These are phyloP conservation scores for Nautilus pompilius DNA, from an alignment of 1,140 invertebrate species.

Conservation along the genomic window DNA sequence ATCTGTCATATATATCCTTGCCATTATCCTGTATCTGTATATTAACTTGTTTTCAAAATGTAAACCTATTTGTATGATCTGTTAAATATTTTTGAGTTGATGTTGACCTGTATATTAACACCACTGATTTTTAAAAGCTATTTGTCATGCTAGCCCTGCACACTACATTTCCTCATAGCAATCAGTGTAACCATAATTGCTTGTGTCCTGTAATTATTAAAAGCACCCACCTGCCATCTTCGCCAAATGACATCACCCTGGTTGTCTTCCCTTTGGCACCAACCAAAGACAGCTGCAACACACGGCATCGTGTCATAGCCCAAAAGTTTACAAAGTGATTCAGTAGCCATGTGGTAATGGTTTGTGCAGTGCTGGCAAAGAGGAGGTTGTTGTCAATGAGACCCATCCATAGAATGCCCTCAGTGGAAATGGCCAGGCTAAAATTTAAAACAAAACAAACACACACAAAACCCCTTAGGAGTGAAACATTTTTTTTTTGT, in stretches of 20 bases:
- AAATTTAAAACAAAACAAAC: neutral
- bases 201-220: neutral
- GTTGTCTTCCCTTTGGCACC: slow-evolving; percentile 38
- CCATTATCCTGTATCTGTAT: no score
- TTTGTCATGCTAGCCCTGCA: no score
- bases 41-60: no score
- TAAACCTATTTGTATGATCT: no score
- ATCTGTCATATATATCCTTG: no score
- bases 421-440: slow-evolving; percentile 43
- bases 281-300: slow-evolving; percentile 32
- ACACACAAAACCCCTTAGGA: no score
- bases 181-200: neutral
- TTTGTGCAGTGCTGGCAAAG: slow-evolving; percentile 42
- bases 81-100: no score
- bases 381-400: slow-evolving; percentile 50
- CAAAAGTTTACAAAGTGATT: slow-evolving; percentile 50
- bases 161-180: no score
- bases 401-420: slow-evolving; percentile 53
- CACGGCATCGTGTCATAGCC: slow-evolving; percentile 35
- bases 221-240: slow-evolving; percentile 45
- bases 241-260: slow-evolving; percentile 39
- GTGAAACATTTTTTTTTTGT: no score
- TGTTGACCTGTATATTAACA: no score
- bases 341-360: slow-evolving; percentile 47
- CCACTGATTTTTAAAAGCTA: no score